Evolutionary conservation across 2,113 vertebrate genomes (phyloP).

Genomic region (Naja naja): DNA sequence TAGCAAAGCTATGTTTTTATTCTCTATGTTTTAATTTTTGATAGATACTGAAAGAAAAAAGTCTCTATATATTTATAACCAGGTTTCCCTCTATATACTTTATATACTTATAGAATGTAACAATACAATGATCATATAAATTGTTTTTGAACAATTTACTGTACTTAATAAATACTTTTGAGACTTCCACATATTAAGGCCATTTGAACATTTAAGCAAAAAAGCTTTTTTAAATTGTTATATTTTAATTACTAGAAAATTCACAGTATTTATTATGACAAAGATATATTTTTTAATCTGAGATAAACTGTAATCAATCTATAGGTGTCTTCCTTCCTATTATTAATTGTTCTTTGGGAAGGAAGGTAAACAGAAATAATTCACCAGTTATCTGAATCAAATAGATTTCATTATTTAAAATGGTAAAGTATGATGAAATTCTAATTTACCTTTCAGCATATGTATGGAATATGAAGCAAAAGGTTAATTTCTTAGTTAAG

Average conservation of each 20-base stretch:
- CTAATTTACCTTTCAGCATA: not conserved
- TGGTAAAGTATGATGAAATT: too few species aligned
- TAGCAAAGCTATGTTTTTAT: constrained; percentile 14
- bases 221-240: not conserved
- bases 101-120: not conserved
- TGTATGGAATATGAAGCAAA: not conserved
- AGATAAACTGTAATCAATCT: not conserved
- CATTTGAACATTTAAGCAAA: too few species aligned
- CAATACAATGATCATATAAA: not conserved
- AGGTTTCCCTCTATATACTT: not conserved
- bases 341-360: not conserved
- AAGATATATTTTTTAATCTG: not conserved
- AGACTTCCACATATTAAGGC: not conserved
- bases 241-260: constrained; percentile 3
- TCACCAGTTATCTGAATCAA: not conserved
- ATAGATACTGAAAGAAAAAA: not conserved
- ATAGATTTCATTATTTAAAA: not conserved
- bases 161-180: not conserved
- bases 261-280: not conserved
- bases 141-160: not conserved
- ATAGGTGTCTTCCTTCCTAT: not conserved
- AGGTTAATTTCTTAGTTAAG: not conserved
- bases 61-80: not conserved
- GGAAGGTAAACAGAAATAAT: not conserved
- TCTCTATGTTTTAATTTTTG: not conserved